phyloP scores from a whole-genome alignment of 35 echinoderm and acorn worm genomes.

The Acanthaster planci region DNA sequence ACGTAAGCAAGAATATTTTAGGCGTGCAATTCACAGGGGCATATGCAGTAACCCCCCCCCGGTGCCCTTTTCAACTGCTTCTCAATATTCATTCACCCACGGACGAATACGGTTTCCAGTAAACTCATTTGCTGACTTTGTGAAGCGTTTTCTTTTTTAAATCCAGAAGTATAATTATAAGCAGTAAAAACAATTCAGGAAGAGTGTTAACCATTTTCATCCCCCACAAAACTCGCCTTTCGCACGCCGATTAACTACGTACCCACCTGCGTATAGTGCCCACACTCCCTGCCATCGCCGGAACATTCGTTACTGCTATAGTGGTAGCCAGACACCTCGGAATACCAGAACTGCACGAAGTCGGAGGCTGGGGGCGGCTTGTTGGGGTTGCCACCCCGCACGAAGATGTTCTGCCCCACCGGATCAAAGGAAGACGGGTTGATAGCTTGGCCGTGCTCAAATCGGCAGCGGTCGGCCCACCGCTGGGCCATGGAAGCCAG shows the following conservation, averaged over 20 bases:
- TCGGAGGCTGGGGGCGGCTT: constrained; percentile 17
- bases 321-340: constrained; percentile 18
- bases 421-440: constrained; percentile 1
- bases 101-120: not conserved
- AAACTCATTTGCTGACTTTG: too few species aligned
- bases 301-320: constrained; percentile 6
- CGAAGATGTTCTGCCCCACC: constrained; percentile 50
- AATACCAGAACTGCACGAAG: constrained; percentile 37
- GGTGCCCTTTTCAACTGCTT: not conserved
- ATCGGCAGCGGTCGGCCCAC: constrained; percentile 34
- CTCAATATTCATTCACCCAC: not conserved
- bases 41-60: too few species aligned
- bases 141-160: not conserved
- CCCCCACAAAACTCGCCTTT: too few species aligned
- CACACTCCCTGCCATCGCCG: constrained; percentile 27
- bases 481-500: constrained; percentile 37
- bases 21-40: too few species aligned
- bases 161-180: not conserved
- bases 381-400: not conserved
- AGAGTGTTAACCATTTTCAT: too few species aligned
- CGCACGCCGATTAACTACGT: not conserved
- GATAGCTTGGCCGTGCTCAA: constrained; percentile 34
- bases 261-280: constrained; percentile 63
- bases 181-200: too few species aligned
- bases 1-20: too few species aligned